Evolutionary conservation across 2,113 vertebrate species (phyloP), one percentile per base, ranked within the genome.

Genomic region (Porphyrio hochstetteri): DNA sequence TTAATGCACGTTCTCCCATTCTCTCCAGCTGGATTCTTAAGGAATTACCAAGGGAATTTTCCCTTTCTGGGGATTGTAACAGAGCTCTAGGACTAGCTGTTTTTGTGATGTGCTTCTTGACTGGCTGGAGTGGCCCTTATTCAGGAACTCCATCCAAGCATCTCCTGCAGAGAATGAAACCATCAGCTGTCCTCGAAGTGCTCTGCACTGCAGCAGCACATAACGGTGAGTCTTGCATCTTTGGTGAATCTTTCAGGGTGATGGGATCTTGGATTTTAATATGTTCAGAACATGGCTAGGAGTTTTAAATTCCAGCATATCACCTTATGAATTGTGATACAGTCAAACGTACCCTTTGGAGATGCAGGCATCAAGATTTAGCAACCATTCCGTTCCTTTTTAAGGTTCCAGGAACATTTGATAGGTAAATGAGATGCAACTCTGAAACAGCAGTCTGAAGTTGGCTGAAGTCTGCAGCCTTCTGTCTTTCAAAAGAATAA

Each of bases 21-120:
- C 81, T 78, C 83, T 76, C 23, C 78, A 92, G 91, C 80, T 79
- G 91, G 55, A 87, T 92, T 93, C 83, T 88, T 72, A 46, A 77
- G 57, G 38, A 65, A 91, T 76, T 93, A 28, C 57, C 88, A 72
- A 48, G 77, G 88, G 92, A 93, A 61, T 93, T 91, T 82, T 90
- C 83, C 83, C 65, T 89, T 90, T 87, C 76, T 72, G 44, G 74
- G 69, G 50, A 28, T 16, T 78, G 90, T 72, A 81, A 28, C 15
- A 19, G 79, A 90, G 78, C 56, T 92, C 35, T 79, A 90, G 86
- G 80, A 81, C 64, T 46, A 40, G 60, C 50, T 82, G 61, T 0
- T 86, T 87, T 81, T 86, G 88, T 79, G 92, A 50, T 33, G 50
- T 79, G 61, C 77, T 55, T 89, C 69, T 71, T 75, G 79, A 77